Evolutionary conservation across 2,888 invertebrate genomes (phyloP).

Genomic region (Hipparchia sbordonii): DNA sequence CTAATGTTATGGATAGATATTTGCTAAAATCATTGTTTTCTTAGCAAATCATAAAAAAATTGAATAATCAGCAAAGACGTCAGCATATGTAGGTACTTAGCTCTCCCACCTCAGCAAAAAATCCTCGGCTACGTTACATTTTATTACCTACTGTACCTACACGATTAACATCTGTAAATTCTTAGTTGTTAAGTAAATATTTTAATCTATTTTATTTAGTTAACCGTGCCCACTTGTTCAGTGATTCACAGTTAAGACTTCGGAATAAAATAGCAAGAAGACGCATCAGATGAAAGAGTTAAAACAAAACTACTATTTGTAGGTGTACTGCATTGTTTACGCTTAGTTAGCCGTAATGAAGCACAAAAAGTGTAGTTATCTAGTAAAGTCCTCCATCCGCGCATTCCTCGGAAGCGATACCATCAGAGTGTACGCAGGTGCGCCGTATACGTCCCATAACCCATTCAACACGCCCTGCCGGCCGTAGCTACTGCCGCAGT

Average conservation of each 20-base stretch:
- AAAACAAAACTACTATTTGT: neutral
- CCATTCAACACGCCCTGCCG: constrained; percentile 8
- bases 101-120: too few species aligned
- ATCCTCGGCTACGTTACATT: too few species aligned
- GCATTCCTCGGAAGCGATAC: constrained; percentile 3
- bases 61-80: too few species aligned
- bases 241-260: neutral
- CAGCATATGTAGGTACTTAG: too few species aligned
- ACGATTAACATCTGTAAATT: too few species aligned
- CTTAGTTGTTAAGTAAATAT: neutral
- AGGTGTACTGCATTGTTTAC: neutral
- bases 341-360: neutral
- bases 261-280: neutral
- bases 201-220: too few species aligned
- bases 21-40: neutral
- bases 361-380: neutral
- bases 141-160: too few species aligned
- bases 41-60: neutral
- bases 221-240: neutral
- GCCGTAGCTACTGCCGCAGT: too few species aligned
- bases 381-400: neutral
- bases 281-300: neutral
- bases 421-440: constrained; percentile 2
- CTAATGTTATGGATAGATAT: neutral
- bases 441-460: neutral